phyloP scores from a whole-genome alignment of 2,888 invertebrate species.

The Mantis religiosa region DNA sequence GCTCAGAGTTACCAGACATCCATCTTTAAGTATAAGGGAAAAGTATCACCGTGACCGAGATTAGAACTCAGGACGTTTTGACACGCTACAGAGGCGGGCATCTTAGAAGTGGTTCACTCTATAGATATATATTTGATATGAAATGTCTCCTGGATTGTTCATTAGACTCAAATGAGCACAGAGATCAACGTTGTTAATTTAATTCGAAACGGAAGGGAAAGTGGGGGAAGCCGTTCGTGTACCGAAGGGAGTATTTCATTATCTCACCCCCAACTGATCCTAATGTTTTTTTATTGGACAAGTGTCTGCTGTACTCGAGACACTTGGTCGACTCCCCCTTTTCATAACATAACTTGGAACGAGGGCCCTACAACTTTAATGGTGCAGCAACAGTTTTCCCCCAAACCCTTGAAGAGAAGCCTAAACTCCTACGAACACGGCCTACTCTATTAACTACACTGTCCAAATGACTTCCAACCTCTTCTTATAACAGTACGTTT shows the following conservation, averaged over 20 bases:
- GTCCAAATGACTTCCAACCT: too few relatives aligned
- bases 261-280: not conserved
- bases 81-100: too few relatives aligned
- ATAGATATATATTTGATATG: too few relatives aligned
- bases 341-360: not conserved
- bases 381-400: not conserved
- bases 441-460: not conserved
- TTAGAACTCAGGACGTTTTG: too few relatives aligned
- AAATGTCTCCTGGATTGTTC: not conserved
- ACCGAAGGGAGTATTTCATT: not conserved
- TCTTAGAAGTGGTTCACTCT: too few relatives aligned
- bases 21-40: too few relatives aligned
- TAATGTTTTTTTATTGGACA: not conserved
- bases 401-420: not conserved
- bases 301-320: not conserved
- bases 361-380: not conserved
- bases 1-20: too few relatives aligned
- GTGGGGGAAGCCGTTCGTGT: not conserved
- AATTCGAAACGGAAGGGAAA: not conserved
- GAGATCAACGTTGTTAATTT: not conserved
- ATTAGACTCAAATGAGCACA: not conserved
- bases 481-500: too few relatives aligned
- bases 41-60: too few relatives aligned
- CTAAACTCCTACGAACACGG: not conserved
- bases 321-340: not conserved